Evolutionary conservation across 2,888 invertebrate genomes (phyloP).

Genomic region (Ochropleura leucogaster): DNA sequence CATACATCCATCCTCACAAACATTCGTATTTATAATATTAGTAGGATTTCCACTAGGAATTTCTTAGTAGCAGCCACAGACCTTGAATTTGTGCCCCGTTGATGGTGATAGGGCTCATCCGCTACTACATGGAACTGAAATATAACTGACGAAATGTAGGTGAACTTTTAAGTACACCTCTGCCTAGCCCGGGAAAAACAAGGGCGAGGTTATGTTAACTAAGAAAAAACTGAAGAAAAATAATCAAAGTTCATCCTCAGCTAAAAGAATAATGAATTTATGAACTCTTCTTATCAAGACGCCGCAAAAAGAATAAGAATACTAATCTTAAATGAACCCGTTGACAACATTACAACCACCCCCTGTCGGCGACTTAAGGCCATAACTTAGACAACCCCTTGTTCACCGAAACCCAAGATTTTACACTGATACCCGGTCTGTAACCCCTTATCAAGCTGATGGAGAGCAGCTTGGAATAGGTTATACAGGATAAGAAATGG

Average conservation of each 20-base stretch:
- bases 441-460: constrained; percentile 79
- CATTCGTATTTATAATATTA: too few species aligned
- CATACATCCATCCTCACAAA: too few species aligned
- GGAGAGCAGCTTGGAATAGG: constrained; percentile 50
- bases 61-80: too few species aligned
- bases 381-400: constrained; percentile 86
- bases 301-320: constrained; percentile 70
- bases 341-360: constrained; percentile 78
- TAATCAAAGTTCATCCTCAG: neutral
- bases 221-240: neutral
- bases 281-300: constrained; percentile 69
- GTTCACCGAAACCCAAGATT: constrained; percentile 84
- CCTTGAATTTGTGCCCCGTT: too few species aligned
- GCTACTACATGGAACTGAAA: too few species aligned
- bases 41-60: too few species aligned
- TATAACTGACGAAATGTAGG: too few species aligned
- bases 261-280: constrained; percentile 72
- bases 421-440: constrained; percentile 76
- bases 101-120: too few species aligned
- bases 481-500: constrained; percentile 54
- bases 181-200: too few species aligned
- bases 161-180: too few species aligned
- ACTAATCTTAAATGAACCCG: constrained; percentile 79
- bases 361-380: constrained; percentile 74
- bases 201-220: neutral